A percentile compares a stretch with the other conserved stretches of the same genome.
Conservation (phyloP, 92 coral and sea anemone species). For the Porites lobata region DNA sequence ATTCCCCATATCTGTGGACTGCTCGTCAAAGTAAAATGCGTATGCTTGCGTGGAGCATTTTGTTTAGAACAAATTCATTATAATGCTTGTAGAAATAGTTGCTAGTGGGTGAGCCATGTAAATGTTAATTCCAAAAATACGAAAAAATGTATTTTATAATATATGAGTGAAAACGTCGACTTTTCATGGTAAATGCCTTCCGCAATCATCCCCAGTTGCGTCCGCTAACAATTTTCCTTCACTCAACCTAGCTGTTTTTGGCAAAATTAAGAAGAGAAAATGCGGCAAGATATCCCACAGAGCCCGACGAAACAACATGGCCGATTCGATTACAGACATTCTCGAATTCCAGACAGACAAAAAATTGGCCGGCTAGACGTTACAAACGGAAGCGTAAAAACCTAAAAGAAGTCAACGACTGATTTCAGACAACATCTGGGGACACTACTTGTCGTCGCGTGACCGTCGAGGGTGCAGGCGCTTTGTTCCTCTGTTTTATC, state of each 20-base stretch:
- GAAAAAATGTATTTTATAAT: too few relatives aligned
- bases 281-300: neutral
- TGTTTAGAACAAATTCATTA: too few relatives aligned
- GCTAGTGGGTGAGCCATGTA: too few relatives aligned
- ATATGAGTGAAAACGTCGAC: too few relatives aligned
- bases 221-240: too few relatives aligned
- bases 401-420: neutral
- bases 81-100: too few relatives aligned
- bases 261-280: too few relatives aligned
- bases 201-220: too few relatives aligned
- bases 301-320: slow-evolving; percentile 52
- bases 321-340: slow-evolving; percentile 31
- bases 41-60: neutral
- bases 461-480: neutral
- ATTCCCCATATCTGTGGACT: neutral
- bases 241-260: too few relatives aligned
- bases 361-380: slow-evolving; percentile 43
- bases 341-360: slow-evolving; percentile 63
- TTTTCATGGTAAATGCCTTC: too few relatives aligned
- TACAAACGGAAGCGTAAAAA: slow-evolving; percentile 5
- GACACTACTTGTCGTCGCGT: slow-evolving; percentile 25
- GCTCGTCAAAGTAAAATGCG: slow-evolving; percentile 10
- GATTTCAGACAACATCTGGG: slow-evolving; percentile 7
- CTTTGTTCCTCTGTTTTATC: neutral
- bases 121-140: too few relatives aligned